Evolutionary conservation across 2,113 vertebrate genomes (phyloP).

Genomic region (Lamprologus speciosus): DNA sequence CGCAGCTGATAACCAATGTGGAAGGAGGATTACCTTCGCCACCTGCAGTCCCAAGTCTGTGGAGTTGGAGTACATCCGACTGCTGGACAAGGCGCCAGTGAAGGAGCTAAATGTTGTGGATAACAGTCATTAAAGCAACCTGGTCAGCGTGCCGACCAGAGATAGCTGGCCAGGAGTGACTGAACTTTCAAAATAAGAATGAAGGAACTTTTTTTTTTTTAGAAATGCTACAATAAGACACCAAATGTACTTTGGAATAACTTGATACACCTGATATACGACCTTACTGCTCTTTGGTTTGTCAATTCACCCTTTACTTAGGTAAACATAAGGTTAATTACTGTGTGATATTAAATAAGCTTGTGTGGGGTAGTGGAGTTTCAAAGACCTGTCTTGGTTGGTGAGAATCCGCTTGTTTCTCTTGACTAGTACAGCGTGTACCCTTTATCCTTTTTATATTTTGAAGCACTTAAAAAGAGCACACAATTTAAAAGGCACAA

Average conservation of each 20-base stretch:
- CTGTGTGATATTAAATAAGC: not conserved
- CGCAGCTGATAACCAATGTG: not conserved
- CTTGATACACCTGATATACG: not conserved
- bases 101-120: not conserved
- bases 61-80: not conserved
- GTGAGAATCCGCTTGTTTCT: not conserved
- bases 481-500: not conserved
- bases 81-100: not conserved
- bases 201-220: not conserved
- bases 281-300: not conserved
- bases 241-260: not conserved
- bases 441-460: not conserved
- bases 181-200: not conserved
- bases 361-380: not conserved
- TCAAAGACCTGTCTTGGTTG: not conserved
- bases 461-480: not conserved
- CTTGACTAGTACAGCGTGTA: not conserved
- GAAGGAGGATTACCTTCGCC: not conserved
- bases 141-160: not conserved
- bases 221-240: not conserved
- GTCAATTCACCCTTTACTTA: not conserved
- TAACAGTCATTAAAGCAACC: not conserved
- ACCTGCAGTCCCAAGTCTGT: not conserved
- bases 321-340: too few relatives aligned
- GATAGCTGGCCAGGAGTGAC: not conserved